phyloP scores from a whole-genome alignment of 2,888 invertebrate species.

The Epirrhoe tristata region DNA sequence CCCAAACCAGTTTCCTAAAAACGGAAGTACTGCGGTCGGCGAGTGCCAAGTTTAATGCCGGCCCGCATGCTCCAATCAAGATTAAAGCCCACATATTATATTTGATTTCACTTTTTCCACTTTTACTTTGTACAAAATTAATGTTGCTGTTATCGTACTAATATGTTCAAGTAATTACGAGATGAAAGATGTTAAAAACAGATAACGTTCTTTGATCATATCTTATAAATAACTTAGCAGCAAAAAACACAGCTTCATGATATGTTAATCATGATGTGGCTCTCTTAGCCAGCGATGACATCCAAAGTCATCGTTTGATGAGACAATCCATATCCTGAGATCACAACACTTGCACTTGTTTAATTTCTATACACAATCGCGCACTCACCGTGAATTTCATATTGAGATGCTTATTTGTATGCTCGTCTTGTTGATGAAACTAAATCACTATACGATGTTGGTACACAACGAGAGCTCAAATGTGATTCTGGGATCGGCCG shows the following conservation, averaged over 20 bases:
- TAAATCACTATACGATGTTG: conserved; percentile 73
- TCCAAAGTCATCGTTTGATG: conserved; percentile 19
- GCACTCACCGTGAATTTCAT: conserved; percentile 85
- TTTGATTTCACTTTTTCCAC: conserved; percentile 80
- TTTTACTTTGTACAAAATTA: conserved; percentile 71
- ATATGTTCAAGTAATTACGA: conserved; percentile 22
- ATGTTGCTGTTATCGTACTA: conserved; percentile 38
- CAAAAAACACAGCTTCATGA: conserved; percentile 1
- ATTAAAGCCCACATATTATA: conserved; percentile 74
- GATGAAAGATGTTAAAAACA: conserved; percentile 16
- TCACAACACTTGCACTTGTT: conserved; percentile 48
- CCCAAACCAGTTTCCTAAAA: conserved; percentile 63
- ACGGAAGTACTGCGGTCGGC: conserved; percentile 55
- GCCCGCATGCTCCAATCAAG: conserved; percentile 76
- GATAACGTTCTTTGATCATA: conserved; percentile 17
- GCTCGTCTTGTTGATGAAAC: conserved; percentile 70
- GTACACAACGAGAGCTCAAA: conserved; percentile 63
- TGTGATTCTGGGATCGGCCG: conserved; percentile 67
- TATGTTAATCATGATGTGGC: neutral
- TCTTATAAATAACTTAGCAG: conserved; percentile 7
- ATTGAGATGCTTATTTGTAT: conserved; percentile 72
- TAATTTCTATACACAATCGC: conserved; percentile 53
- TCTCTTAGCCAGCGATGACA: conserved; percentile 4
- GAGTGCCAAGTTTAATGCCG: conserved; percentile 59
- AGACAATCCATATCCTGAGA: conserved; percentile 30